Evolutionary conservation across 2,113 vertebrate species (phyloP), one percentile per base, ranked within the genome.

Genomic region (Hippocampus mohnikei): DNA sequence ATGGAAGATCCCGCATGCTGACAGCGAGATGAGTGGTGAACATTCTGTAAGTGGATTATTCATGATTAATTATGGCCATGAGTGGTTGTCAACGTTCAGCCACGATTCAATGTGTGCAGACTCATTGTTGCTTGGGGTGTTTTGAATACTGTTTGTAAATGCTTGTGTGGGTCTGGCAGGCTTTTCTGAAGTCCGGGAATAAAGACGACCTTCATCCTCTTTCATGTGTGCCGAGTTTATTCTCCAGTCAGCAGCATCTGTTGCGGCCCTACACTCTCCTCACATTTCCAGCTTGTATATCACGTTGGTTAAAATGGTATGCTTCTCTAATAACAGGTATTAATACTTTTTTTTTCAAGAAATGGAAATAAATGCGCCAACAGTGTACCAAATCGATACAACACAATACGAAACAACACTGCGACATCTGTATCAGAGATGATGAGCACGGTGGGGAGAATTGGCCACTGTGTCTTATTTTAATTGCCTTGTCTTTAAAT

Each of bases 401-500:
- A 59, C 66, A 69, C 66, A 88, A 76, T 72, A n/a, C 67, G 73
- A 67, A 82, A 79, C 56, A 78, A 74, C 73, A 75, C 68, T 70
- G 77, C 76, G 72, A 74, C 81, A 73, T 82, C 81, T 84, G 76
- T 81, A 81, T 86, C 81, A 70, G 69, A 83, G 71, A 74, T 82
- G 83, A 90, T 89, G 90, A 90, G 66, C 73, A 68, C 66, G 62
- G 66, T 71, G 60, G 66, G 65, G 66, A 67, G 72, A 69, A 76
- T 85, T 85, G 84, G 73, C 58, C 73, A 71, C 67, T 78, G 72
- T 86, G 81, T 89, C 74, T 83, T 67, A 78, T 85, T 90, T 84
- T 87, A 87, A 91, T 90, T 90, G 87, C 75, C n/a, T 70, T 86
- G 74, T 85, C 81, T 90, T 87, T 83, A 90, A 86, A 86, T 87